These are phyloP conservation scores for Dolichomitus sp. DNA, from an alignment of 2,888 invertebrate genomes.

Conservation along the genomic window DNA sequence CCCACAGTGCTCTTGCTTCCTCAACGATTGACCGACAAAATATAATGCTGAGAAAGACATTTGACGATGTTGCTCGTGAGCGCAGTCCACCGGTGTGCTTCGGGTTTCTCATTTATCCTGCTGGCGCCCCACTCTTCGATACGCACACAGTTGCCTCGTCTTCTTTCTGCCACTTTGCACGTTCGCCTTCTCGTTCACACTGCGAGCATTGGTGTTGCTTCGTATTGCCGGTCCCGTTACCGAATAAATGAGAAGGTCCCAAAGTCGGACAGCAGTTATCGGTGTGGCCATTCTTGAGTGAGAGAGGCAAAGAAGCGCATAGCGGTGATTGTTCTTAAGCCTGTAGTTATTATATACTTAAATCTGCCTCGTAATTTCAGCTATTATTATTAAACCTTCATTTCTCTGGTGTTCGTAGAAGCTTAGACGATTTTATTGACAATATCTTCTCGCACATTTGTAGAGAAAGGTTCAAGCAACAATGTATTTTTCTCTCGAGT, in stretches of 20 bases:
- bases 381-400: not conserved
- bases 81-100: slow-evolving; percentile 29
- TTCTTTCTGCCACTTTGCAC: slow-evolving; percentile 42
- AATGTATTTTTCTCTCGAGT: not conserved
- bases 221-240: slow-evolving; percentile 71
- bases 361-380: not conserved
- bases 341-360: not conserved
- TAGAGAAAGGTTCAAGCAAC: not conserved
- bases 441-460: not conserved
- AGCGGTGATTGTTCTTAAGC: not conserved
- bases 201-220: not conserved
- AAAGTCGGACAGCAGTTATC: slow-evolving; percentile 20
- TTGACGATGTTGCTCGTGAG: slow-evolving; percentile 50
- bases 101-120: slow-evolving; percentile 39
- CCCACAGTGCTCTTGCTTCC: not conserved
- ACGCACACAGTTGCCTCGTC: slow-evolving; percentile 35
- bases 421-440: not conserved
- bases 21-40: slow-evolving; percentile 24
- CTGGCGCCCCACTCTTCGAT: slow-evolving; percentile 33
- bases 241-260: slow-evolving; percentile 63
- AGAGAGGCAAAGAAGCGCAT: slow-evolving; percentile 1
- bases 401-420: not conserved
- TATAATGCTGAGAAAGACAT: slow-evolving; percentile 38
- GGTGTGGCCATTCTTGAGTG: not conserved
- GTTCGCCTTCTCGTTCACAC: slow-evolving; percentile 47